Evolutionary conservation across 1,140 invertebrate species (phyloP).

Genomic region (Holotrichia oblita): DNA sequence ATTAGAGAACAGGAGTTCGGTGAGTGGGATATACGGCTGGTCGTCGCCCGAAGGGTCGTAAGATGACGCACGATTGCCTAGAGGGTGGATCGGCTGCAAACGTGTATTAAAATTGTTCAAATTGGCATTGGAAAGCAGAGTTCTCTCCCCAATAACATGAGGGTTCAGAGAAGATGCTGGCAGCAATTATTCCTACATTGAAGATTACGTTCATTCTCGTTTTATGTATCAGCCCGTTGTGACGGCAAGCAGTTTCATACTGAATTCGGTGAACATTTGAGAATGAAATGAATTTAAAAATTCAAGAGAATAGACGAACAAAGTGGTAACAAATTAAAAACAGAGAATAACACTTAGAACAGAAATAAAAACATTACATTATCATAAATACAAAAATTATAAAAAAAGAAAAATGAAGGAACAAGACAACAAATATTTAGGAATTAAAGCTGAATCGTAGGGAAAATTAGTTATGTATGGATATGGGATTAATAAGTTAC

Average conservation of each 20-base stretch:
- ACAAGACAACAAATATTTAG: no score
- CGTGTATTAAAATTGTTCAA: slow-evolving; percentile 31
- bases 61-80: slow-evolving; percentile 4
- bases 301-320: no score
- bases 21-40: not conserved
- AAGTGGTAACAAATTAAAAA: no score
- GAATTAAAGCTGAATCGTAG: no score
- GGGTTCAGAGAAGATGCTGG: not conserved
- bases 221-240: no score
- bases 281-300: no score
- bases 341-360: not conserved
- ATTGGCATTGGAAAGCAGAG: slow-evolving; percentile 13
- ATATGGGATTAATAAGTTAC: no score
- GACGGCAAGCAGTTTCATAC: no score
- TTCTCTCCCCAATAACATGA: not conserved
- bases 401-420: no score
- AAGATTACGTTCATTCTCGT: not conserved
- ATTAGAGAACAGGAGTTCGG: not conserved
- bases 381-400: no score
- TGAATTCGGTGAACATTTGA: not conserved
- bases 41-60: not conserved
- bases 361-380: no score
- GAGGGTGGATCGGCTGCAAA: not conserved
- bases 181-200: slow-evolving; percentile 21
- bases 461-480: no score